Evolutionary conservation across 1,140 invertebrate species (phyloP), one percentile per base, ranked within the genome.

Genomic region (Scaptomyza pallida): DNA sequence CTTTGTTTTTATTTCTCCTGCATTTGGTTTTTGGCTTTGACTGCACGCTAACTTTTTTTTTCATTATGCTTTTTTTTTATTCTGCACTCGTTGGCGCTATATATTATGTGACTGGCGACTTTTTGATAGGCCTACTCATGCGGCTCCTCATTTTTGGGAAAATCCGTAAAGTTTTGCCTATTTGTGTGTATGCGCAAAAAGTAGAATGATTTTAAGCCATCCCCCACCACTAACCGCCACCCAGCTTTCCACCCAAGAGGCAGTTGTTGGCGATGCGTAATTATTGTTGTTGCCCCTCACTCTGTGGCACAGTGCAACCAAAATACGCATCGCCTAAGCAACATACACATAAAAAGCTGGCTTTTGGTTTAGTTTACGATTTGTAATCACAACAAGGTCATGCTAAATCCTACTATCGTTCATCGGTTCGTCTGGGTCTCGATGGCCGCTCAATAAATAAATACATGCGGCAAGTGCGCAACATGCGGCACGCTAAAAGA

Each of bases 101-200:
- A 57, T 82, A 86, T 86, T 86, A 88, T 88, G 75, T 86, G 82
- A 65, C 70, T 65, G 56, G 82, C 78, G 61, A 88, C 82, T 89
- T 88, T 88, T 82, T 88, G 82, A 88, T 88, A 88, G 82, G 82
- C 82, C 82, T 88, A 88, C 78, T 82, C 72, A 75, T 57, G 75
- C 68, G 75, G 65, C 75, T 76, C 71, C 75, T 76, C 71, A 59
- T 78, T 86, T 80, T 80, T 73, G 57, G 33, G 33, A 71, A 74
- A 56, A 85, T 83, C 80, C 88, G 83, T 74, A 83, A 89, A 89
- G 62, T 69, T 79, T n/a, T 83, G 81, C 78, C 70, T 89, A 83
- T n/a, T n/a, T 89, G 65, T 78, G 69, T 67, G 19, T 19, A 60
- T 19, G 23, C 16, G 69, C n/a, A n/a, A n/a, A 50, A 6, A 26